These are phyloP conservation scores for Rhyacophila brunnea DNA, from an alignment of 1,140 invertebrate species.

Conservation along the genomic window DNA sequence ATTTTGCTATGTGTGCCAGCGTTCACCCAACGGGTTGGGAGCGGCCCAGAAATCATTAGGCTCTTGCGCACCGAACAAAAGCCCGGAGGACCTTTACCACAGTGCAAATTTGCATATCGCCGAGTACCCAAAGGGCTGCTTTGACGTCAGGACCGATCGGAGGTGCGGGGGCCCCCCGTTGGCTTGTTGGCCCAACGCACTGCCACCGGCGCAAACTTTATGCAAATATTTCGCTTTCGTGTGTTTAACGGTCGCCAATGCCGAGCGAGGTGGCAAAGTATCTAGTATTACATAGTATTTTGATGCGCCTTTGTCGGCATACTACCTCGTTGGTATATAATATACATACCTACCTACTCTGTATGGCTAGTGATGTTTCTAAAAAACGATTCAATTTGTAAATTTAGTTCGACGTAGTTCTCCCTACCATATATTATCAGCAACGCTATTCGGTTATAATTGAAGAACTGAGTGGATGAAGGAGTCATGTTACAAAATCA, in stretches of 20 bases:
- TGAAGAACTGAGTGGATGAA: too few species aligned
- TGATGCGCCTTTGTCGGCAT: neutral
- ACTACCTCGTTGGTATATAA: too few species aligned
- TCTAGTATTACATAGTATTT: neutral
- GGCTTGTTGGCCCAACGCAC: slow-evolving; percentile 16
- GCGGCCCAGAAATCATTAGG: neutral
- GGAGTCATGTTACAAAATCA: too few species aligned
- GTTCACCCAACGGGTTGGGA: neutral
- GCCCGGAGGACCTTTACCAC: neutral
- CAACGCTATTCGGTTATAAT: too few species aligned
- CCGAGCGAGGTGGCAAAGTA: neutral
- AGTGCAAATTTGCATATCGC: slow-evolving; percentile 17
- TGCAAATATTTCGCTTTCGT: slow-evolving; percentile 10
- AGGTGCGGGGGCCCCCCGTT: neutral
- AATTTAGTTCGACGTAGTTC: too few species aligned
- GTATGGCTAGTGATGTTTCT: too few species aligned
- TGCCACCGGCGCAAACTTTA: slow-evolving; percentile 8
- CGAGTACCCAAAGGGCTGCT: slow-evolving; percentile 5
- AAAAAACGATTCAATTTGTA: too few species aligned
- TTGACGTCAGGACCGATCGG: slow-evolving; percentile 4
- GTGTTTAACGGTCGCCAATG: slow-evolving; percentile 1
- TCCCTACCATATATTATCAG: too few species aligned
- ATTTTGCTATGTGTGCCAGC: neutral
- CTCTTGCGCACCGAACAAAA: too few species aligned
- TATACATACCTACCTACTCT: too few species aligned